Percentiles rank a stretch among this genome's conserved stretches.
phyloP scores from a whole-genome alignment of 2,797 vertebrate species.

The Prionace glauca region DNA sequence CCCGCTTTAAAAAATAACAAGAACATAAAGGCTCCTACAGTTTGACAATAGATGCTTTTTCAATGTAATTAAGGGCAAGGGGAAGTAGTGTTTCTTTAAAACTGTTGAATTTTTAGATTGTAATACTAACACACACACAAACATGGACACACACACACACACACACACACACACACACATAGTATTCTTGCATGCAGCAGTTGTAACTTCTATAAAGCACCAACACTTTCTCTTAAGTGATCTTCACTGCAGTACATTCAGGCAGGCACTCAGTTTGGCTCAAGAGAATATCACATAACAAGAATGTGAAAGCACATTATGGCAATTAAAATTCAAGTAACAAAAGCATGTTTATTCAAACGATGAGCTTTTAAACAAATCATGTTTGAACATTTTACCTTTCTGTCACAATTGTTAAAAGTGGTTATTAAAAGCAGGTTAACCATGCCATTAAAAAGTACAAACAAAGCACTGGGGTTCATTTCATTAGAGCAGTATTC shows the following conservation, averaged over 20 bases:
- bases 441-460: background rate
- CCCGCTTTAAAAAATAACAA: conserved; percentile 39
- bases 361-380: background rate
- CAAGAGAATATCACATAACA: background rate
- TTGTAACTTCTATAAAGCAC: background rate
- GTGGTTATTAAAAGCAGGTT: background rate
- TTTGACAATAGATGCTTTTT: conserved; percentile 30
- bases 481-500: background rate
- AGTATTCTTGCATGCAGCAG: background rate
- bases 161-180: background rate
- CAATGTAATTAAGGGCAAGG: conserved; percentile 2
- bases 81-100: background rate
- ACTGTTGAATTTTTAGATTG: background rate
- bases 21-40: conserved; percentile 30
- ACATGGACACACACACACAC: background rate
- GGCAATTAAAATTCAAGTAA: background rate
- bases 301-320: background rate
- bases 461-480: background rate
- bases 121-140: background rate
- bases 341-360: background rate
- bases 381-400: background rate
- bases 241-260: background rate
- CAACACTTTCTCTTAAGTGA: background rate
- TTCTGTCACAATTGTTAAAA: background rate
- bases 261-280: background rate